These are phyloP conservation scores for Microtus montanus DNA, from an alignment of 2,113 vertebrate species.

Conservation along the genomic window DNA sequence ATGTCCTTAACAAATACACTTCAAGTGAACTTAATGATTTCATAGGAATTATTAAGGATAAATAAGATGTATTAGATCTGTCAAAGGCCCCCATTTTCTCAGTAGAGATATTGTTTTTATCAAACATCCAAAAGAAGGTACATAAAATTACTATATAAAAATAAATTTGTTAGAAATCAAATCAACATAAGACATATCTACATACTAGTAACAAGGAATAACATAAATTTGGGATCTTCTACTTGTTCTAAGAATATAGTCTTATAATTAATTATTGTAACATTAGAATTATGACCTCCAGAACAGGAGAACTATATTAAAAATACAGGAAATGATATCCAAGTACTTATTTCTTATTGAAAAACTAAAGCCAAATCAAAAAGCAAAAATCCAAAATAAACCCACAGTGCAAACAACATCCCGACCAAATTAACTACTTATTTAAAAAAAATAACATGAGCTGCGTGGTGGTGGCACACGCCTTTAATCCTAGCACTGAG, in stretches of 20 bases:
- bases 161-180: conserved; percentile 16
- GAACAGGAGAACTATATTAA: conserved; percentile 54
- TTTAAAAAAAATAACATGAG: too few relatives aligned
- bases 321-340: conserved; percentile 17
- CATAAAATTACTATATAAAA: conserved; percentile 14
- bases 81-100: conserved; percentile 5
- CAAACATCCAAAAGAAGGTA: conserved; percentile 9
- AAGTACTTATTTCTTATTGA: not conserved
- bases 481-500: too few relatives aligned
- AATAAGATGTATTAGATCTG: not conserved
- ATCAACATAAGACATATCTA: conserved; percentile 36
- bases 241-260: not conserved
- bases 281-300: conserved; percentile 26
- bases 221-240: not conserved
- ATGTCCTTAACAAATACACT: not conserved
- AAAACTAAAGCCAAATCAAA: not conserved
- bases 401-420: not conserved
- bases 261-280: not conserved
- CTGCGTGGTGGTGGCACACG: too few relatives aligned
- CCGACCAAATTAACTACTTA: not conserved
- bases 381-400: not conserved
- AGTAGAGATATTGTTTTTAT: conserved; percentile 35
- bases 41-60: not conserved
- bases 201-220: conserved; percentile 23
- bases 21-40: not conserved